Evolutionary conservation across 2,797 vertebrate species (phyloP), one percentile per base, ranked within the genome.

Genomic region (Podarcis lilfordi): DNA sequence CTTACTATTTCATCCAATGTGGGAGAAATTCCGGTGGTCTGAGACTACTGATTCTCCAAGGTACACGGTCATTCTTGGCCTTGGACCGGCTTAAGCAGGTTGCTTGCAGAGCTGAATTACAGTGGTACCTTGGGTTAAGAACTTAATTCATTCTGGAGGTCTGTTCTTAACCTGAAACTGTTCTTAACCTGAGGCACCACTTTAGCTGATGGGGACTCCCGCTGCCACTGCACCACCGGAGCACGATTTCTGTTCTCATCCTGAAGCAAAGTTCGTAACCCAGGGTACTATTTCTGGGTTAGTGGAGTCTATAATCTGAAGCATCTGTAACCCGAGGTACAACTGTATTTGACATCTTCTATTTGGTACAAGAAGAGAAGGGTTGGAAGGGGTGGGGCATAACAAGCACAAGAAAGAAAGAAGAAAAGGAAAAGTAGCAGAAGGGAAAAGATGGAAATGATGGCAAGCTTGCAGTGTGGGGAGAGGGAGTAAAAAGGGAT

Each of bases 391-490:
- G 37, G 76, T 72, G 77, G 82, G 61, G 37, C 0, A 0, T 19
- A 83, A 11, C 55, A 86, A 6, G 0, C 0, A 81, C 5, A 79
- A 61, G 10, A 61, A 61, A 61, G 13, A 21, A 43, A 82, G 21
- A n/a, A 68, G 87, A 84, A 61, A 87, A 72, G 71, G 86, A 55
- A 83, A 88, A 77, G 59, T 29, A 11, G 90, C 69, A 4, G 5
- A 0, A 0, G 2, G 4, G 1, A 81, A 91, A 37, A 89, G 69
- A 82, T 17, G 27, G 0, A 0, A 29, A 19, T 55, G 82, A 89
- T 79, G 94, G 71, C 80, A 94, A 90, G 89, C 75, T 79, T 71
- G 32, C 45, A 71, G 75, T 68, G 81, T 85, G 88, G 83, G 82
- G 21, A 17, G 23, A 23, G 29, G 50, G 37, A 88, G 32, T 71